Evolutionary conservation across 2,797 vertebrate species (phyloP), one percentile per base, ranked within the genome.

Genomic region (Neosilurus hyrtlii): DNA sequence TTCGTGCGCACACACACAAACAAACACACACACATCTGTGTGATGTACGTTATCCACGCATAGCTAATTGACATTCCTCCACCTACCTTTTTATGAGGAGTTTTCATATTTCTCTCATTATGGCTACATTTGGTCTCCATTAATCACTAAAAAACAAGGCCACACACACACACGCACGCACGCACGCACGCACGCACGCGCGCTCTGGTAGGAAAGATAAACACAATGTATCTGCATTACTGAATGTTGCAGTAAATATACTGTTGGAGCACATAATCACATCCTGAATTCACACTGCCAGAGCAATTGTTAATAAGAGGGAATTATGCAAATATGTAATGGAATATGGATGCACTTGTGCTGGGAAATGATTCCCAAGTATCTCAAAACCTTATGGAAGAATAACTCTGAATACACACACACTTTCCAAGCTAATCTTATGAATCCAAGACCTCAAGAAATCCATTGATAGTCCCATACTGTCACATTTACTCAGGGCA

Each of bases 241-340:
- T 81, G 54, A 54, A 68, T 70, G 30, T 71, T 79, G 78, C 74
- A 65, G 76, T 83, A 75, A 80, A 85, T 68, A 43, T 43, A 67
- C 80, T 74, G 75, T 30, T 72, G 35, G 83, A 57, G 52, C 73
- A 49, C 72, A 72, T 68, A 86, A 84, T 85, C 71, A 82, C 68
- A 59, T 70, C 80, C 70, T 79, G 75, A 81, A 51, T 75, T 77
- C n/a, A 76, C 59, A 59, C 51, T 80, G 24, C 30, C 56, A 74
- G 74, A 84, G 66, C 59, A 35, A 37, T 61, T 9, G 2, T n/a
- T 68, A 67, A 77, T 67, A 68, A 83, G 78, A 65, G 12, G 18
- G 57, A 83, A 83, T 74, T 85, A 85, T 73, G 79, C 35, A 59
- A 75, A 71, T 87, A 52, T 65, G 20, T 26, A 82, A 71, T 71